These are phyloP conservation scores for Macrochelys suwanniensis DNA, from an alignment of 2,797 vertebrate species.

Conservation along the genomic window DNA sequence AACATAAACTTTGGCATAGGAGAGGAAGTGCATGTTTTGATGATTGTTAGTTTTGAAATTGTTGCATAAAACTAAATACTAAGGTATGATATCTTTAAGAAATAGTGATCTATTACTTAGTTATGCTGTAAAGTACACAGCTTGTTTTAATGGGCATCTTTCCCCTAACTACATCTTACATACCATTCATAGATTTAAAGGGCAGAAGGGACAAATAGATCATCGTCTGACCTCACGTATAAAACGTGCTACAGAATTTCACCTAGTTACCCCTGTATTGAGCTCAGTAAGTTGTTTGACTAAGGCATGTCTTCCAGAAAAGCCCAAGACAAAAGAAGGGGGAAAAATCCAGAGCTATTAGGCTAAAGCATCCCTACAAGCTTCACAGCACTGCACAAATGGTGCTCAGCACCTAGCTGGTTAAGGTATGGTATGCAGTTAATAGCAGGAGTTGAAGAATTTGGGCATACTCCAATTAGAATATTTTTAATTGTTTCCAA, in stretches of 20 bases:
- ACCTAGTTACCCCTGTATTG: neutral
- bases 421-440: neutral
- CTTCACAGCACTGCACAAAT: neutral
- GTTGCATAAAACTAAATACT: neutral
- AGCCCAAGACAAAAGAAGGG: too few relatives aligned
- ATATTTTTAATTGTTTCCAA: slow-evolving; percentile 6
- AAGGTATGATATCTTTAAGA: neutral
- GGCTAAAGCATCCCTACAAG: neutral
- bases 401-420: neutral
- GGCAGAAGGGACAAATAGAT: neutral
- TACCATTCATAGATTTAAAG: neutral
- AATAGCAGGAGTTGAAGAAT: neutral
- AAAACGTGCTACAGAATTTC: neutral
- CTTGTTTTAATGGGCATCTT: neutral
- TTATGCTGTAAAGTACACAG: neutral
- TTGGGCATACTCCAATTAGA: neutral
- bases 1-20: neutral
- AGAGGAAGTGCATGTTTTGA: neutral
- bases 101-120: neutral
- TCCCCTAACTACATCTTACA: neutral
- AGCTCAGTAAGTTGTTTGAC: neutral
- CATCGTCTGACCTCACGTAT: neutral
- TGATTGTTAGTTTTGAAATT: neutral
- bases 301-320: neutral
- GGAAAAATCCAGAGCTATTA: neutral